Evolutionary conservation across 1,140 invertebrate species (phyloP).

Genomic region (Delia radicum): DNA sequence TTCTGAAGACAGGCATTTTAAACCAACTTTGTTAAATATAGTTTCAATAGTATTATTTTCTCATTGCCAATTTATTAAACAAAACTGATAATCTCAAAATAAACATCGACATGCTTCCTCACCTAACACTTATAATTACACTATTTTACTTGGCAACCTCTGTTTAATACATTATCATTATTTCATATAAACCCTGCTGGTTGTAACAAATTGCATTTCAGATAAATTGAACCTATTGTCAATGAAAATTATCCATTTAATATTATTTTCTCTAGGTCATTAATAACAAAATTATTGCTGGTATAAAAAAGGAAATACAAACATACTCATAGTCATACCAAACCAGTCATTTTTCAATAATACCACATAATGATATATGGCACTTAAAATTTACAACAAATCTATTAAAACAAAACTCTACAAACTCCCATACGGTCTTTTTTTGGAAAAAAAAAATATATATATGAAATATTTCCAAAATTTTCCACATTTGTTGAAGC

Average conservation of each 20-base stretch:
- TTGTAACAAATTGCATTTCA: slow-evolving; percentile 13
- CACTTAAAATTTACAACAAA: slow-evolving; percentile 20
- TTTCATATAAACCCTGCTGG: not conserved
- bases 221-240: slow-evolving; percentile 16
- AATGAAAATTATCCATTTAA: slow-evolving; percentile 18
- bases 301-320: not conserved
- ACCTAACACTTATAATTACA: not conserved
- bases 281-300: not conserved
- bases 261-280: slow-evolving; percentile 16
- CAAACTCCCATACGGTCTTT: not conserved
- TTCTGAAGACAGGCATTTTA: too few species aligned
- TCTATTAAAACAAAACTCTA: slow-evolving; percentile 18
- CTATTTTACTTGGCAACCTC: not conserved
- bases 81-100: too few species aligned
- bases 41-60: too few species aligned
- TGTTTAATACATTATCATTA: not conserved
- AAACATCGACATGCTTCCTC: too few species aligned
- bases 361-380: slow-evolving; percentile 15
- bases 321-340: not conserved
- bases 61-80: too few species aligned
- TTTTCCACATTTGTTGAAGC: too few species aligned
- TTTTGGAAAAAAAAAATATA: too few species aligned
- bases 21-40: too few species aligned
- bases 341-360: slow-evolving; percentile 14
- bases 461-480: too few species aligned